phyloP scores from a whole-genome alignment of 2,888 invertebrate species.

The Morpho achilles region DNA sequence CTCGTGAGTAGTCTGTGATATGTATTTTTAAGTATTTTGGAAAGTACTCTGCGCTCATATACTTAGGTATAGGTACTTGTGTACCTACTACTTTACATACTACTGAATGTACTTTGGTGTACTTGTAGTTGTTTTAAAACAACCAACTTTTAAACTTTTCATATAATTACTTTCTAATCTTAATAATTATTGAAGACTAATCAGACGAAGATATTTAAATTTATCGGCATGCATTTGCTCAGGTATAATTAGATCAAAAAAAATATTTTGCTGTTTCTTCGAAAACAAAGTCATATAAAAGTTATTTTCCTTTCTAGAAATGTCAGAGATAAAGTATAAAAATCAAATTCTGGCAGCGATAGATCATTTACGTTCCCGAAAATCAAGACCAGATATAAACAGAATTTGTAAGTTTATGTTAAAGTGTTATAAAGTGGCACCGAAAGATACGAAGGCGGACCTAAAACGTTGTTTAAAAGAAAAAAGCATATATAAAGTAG shows the following conservation, averaged over 20 bases:
- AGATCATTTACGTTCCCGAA: constrained; percentile 89
- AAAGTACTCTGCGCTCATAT: neutral
- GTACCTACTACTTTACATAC: neutral
- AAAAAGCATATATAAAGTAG: constrained; percentile 88
- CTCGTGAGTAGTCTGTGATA: neutral
- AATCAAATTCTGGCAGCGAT: constrained; percentile 90
- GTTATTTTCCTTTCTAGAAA: constrained; percentile 51
- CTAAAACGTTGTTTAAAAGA: constrained; percentile 86
- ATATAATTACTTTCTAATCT: constrained; percentile 7
- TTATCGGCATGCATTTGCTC: constrained; percentile 66
- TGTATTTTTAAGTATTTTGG: neutral
- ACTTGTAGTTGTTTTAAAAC: too few relatives aligned
- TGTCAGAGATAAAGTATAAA: constrained; percentile 83
- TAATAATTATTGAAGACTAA: constrained; percentile 14
- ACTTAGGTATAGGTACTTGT: constrained; percentile 4
- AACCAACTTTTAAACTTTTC: neutral
- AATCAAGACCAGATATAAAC: constrained; percentile 90
- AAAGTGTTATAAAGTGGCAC: constrained; percentile 85
- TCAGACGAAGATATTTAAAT: constrained; percentile 36
- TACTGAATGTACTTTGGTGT: too few relatives aligned
- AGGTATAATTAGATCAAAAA: constrained; percentile 42
- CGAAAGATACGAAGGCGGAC: constrained; percentile 84
- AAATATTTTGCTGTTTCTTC: constrained; percentile 1
- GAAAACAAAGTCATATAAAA: constrained; percentile 10
- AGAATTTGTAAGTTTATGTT: constrained; percentile 90